Percentiles rank a stretch among this genome's conserved stretches.
Evolutionary conservation across 1,140 invertebrate species (phyloP).

Genomic region (Coelopa frigida): DNA sequence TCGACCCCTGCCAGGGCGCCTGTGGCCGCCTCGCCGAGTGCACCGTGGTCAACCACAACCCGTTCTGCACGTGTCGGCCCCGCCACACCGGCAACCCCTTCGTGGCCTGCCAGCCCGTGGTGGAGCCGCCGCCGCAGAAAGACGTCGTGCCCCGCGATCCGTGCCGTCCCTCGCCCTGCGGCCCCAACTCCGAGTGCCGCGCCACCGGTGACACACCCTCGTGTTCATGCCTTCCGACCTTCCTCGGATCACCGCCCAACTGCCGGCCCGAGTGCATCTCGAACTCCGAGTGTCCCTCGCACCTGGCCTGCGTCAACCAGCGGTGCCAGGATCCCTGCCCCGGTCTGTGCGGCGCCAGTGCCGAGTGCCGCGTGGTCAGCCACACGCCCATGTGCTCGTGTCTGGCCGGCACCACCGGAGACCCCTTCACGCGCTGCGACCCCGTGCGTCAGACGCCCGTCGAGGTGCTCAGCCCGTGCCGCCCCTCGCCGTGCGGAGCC

Average conservation of each 20-base stretch:
- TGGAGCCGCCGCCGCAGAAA: constrained; percentile 66
- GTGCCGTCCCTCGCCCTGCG: constrained; percentile 67
- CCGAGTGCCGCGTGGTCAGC: constrained; percentile 63
- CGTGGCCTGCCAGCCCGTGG: constrained; percentile 51
- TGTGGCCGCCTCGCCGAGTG: constrained; percentile 67
- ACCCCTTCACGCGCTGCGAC: constrained; percentile 62
- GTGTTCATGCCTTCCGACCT: constrained; percentile 62
- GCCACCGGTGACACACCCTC: constrained; percentile 54
- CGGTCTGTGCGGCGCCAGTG: constrained; percentile 61
- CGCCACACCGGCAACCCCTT: constrained; percentile 71
- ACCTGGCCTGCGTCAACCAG: constrained; percentile 62
- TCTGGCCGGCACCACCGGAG: constrained; percentile 58
- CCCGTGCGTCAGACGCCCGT: constrained; percentile 38
- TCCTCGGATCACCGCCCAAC: constrained; percentile 64
- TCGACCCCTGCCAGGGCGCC: constrained; percentile 61
- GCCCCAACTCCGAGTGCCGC: constrained; percentile 64
- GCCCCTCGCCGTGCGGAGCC: constrained; percentile 68
- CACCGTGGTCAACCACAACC: constrained; percentile 62
- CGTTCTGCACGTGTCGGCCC: constrained; percentile 64
- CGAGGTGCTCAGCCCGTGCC: constrained; percentile 55
- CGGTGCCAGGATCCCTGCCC: constrained; percentile 66
- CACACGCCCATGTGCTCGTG: constrained; percentile 67
- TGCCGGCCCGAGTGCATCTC: constrained; percentile 68
- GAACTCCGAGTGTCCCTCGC: constrained; percentile 61
- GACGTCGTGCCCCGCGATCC: constrained; percentile 57